A percentile compares a stretch with the other conserved stretches of the same genome.
Conservation (phyloP, 2,888 invertebrate species). For the Andricus curvator region DNA sequence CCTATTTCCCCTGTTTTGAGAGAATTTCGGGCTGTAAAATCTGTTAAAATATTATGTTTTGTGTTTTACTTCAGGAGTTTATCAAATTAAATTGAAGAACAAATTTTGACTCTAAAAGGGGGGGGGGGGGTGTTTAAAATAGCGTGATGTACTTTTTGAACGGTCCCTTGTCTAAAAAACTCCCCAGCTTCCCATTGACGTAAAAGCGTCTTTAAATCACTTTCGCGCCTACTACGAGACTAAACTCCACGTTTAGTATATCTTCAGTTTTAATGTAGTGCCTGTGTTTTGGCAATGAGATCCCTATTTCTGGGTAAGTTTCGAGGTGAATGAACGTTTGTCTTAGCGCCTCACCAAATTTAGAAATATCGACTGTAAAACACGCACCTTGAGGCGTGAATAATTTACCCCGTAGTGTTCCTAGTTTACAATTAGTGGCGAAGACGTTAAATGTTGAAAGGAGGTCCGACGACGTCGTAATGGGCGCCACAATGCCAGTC, state of each 20-base stretch:
- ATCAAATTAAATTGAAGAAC: too few species aligned
- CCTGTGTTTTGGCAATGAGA: slow-evolving; percentile 15
- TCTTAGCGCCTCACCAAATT: not conserved
- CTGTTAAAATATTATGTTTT: too few species aligned
- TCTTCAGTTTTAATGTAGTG: not conserved
- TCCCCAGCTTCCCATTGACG: not conserved
- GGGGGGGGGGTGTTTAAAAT: too few species aligned
- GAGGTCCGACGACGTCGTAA: not conserved
- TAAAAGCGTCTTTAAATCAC: slow-evolving; percentile 10
- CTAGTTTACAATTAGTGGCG: slow-evolving; percentile 8
- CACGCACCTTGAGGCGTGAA: not conserved
- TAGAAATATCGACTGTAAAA: slow-evolving; percentile 5
- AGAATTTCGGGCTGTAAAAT: too few species aligned
- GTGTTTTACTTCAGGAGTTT: too few species aligned
- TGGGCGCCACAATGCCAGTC: not conserved
- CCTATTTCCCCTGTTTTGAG: too few species aligned
- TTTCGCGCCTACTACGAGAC: slow-evolving; percentile 2
- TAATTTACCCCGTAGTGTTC: not conserved
- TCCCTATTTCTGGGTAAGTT: slow-evolving; percentile 3
- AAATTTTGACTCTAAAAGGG: too few species aligned
- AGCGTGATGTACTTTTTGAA: too few species aligned
- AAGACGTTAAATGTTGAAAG: not conserved
- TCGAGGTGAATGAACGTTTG: slow-evolving; percentile 15
- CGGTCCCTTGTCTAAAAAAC: not conserved
- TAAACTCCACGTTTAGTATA: not conserved